Conservation (phyloP, 1,140 invertebrate species). For the Heliconius himera region DNA sequence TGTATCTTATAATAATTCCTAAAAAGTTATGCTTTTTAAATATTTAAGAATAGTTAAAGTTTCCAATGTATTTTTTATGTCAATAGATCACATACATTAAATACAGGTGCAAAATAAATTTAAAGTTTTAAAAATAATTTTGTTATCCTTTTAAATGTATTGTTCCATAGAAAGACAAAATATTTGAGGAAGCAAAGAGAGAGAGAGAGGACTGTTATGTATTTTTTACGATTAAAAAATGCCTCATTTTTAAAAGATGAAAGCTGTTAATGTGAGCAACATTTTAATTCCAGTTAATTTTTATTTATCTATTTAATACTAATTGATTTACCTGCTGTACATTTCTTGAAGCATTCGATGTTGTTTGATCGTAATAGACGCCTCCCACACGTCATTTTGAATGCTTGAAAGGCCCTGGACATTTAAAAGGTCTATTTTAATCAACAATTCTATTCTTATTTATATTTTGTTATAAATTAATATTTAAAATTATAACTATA, state of each 20-base stretch:
- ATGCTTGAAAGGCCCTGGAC: conserved; percentile 76
- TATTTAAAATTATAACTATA: too few species aligned
- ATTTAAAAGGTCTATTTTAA: conserved; percentile 28
- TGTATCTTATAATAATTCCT: too few species aligned
- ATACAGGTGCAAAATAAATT: too few species aligned
- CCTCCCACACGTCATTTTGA: conserved; percentile 86
- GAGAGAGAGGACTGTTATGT: neutral
- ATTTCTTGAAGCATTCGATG: conserved; percentile 83
- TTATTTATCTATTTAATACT: neutral
- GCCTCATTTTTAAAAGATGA: conserved; percentile 23
- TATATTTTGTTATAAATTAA: too few species aligned
- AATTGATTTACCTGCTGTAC: conserved; percentile 67
- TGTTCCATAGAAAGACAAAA: too few species aligned
- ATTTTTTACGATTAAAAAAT: neutral
- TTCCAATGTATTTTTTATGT: too few species aligned
- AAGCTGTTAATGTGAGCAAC: conserved; percentile 44
- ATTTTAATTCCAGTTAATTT: neutral
- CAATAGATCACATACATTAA: too few species aligned
- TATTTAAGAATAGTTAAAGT: too few species aligned
- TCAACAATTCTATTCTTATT: too few species aligned
- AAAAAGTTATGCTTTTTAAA: too few species aligned
- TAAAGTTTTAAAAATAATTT: too few species aligned
- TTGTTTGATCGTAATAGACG: conserved; percentile 84
- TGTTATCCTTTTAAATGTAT: too few species aligned
- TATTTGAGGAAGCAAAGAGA: neutral